phyloP scores from a whole-genome alignment of 2,113 vertebrate species.

The Isurus oxyrinchus region DNA sequence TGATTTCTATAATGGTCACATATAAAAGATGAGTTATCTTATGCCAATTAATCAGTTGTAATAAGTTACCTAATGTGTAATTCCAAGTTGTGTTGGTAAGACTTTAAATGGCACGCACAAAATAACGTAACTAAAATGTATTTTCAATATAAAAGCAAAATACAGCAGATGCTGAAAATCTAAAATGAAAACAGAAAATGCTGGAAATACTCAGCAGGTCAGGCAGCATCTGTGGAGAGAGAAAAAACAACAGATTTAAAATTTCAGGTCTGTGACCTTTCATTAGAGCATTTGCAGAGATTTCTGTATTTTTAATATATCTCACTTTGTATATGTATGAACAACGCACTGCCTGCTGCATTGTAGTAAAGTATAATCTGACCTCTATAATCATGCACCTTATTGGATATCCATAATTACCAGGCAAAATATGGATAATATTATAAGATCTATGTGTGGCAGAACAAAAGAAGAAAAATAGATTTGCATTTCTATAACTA shows the following conservation, averaged over 20 bases:
- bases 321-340: background rate
- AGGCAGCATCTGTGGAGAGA: background rate
- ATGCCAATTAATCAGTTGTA: background rate
- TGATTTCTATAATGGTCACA: background rate
- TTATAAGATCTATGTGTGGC: background rate
- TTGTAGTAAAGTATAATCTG: background rate
- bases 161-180: too few species aligned
- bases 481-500: background rate
- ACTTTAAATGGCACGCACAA: background rate
- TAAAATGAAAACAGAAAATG: background rate
- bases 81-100: background rate
- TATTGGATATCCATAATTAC: background rate
- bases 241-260: background rate
- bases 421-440: background rate
- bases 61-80: background rate
- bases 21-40: background rate
- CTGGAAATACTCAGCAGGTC: background rate
- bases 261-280: background rate
- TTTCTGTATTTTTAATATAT: background rate
- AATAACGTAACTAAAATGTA: background rate
- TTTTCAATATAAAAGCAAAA: too few species aligned
- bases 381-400: background rate
- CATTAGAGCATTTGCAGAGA: background rate
- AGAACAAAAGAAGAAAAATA: background rate
- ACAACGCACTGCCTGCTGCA: background rate